Evolutionary conservation across 2,888 invertebrate genomes (phyloP).

Genomic region (Azorinus chamasolen): DNA sequence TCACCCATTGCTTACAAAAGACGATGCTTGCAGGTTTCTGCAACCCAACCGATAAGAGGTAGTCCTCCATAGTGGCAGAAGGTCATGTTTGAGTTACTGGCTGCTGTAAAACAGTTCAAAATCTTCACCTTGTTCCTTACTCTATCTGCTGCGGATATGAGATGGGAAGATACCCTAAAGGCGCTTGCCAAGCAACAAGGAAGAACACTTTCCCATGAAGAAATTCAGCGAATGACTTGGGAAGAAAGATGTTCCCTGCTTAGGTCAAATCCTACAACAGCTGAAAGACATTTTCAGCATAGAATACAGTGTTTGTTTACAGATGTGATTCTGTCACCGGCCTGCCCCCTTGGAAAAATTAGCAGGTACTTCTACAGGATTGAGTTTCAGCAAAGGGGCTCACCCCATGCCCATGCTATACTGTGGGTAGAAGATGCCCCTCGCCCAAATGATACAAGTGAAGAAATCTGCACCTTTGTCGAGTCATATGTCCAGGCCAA

Average conservation of each 20-base stretch:
- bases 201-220: constrained; percentile 26
- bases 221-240: constrained; percentile 51
- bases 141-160: constrained; percentile 69
- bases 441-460: constrained; percentile 9
- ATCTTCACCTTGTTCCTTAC: constrained; percentile 71
- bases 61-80: constrained; percentile 68
- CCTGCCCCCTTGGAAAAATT: constrained; percentile 44
- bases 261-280: constrained; percentile 66
- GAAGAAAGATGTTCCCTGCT: constrained; percentile 57
- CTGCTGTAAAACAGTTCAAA: constrained; percentile 63
- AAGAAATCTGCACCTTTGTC: constrained; percentile 23
- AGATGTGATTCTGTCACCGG: constrained; percentile 40
- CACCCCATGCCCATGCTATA: constrained; percentile 60
- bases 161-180: constrained; percentile 66
- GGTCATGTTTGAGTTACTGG: constrained; percentile 57
- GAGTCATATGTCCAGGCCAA: constrained; percentile 20
- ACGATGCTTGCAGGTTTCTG: constrained; percentile 57
- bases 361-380: constrained; percentile 52
- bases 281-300: constrained; percentile 66
- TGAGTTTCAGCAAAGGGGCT: constrained; percentile 64
- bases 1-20: constrained; percentile 29
- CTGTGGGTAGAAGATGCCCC: constrained; percentile 55
- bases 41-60: constrained; percentile 47
- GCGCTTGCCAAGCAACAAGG: constrained; percentile 54
- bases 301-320: constrained; percentile 55